phyloP scores from a whole-genome alignment of 1,140 invertebrate species.

The Littorina saxatilis region DNA sequence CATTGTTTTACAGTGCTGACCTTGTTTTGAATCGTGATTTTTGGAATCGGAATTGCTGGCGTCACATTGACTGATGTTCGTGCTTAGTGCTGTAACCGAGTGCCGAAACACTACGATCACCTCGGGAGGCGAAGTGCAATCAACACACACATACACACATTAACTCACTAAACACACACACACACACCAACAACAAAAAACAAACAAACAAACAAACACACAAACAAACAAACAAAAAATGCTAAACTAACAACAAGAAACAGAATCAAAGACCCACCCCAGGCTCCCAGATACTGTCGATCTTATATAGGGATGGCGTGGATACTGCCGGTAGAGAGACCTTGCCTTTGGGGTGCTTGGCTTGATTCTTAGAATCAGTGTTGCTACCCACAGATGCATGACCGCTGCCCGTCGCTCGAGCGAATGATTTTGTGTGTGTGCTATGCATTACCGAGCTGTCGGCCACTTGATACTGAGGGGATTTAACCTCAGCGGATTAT shows the following conservation, averaged over 20 bases:
- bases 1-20: too few species aligned
- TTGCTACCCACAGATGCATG: not conserved
- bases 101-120: too few species aligned
- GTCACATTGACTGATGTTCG: too few species aligned
- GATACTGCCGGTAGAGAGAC: not conserved
- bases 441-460: not conserved
- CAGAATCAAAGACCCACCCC: not conserved
- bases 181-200: not conserved
- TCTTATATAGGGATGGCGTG: not conserved
- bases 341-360: too few species aligned
- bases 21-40: too few species aligned
- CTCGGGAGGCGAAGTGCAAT: not conserved
- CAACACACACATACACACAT: slow-evolving; percentile 10
- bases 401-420: not conserved
- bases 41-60: too few species aligned
- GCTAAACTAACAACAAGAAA: not conserved
- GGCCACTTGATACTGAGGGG: not conserved
- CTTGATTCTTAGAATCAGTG: not conserved
- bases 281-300: slow-evolving; percentile 3
- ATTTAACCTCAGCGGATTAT: not conserved
- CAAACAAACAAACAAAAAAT: not conserved
- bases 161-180: not conserved
- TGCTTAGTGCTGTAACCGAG: too few species aligned
- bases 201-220: not conserved
- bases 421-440: not conserved